phyloP scores from a whole-genome alignment of 2,888 invertebrate species.

The Apodemia zela region DNA sequence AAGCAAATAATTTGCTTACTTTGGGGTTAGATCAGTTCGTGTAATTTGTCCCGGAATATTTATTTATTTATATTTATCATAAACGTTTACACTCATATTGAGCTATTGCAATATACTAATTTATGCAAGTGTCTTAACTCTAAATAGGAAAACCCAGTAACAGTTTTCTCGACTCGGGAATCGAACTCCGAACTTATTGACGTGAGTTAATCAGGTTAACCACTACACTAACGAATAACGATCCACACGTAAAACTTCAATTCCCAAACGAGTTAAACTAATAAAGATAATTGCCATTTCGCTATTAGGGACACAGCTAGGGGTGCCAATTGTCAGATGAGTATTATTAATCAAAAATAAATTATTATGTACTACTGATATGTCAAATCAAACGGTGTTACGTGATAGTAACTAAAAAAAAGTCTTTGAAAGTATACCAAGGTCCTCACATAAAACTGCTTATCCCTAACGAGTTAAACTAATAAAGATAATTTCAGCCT shows the following conservation, averaged over 20 bases:
- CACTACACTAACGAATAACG: not conserved
- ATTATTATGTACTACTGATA: not conserved
- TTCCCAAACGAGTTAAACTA: constrained; percentile 1
- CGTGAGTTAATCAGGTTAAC: not conserved
- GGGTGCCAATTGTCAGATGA: not conserved
- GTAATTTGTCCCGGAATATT: too few relatives aligned
- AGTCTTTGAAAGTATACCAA: not conserved
- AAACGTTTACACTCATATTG: too few relatives aligned
- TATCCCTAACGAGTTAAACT: constrained; percentile 40
- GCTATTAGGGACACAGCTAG: not conserved
- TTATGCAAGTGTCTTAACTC: too few relatives aligned
- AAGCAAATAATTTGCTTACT: too few relatives aligned
- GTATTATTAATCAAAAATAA: not conserved
- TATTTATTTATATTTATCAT: too few relatives aligned
- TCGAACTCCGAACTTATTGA: not conserved
- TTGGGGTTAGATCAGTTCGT: too few relatives aligned
- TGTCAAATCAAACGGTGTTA: too few relatives aligned
- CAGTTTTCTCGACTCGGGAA: not conserved
- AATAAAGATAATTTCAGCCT: constrained; percentile 44
- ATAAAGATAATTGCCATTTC: not conserved
- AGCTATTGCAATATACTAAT: too few relatives aligned
- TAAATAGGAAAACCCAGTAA: not conserved
- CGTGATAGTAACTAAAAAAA: not conserved
- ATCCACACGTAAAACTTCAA: not conserved
- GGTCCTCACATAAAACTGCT: too few relatives aligned